phyloP scores from a whole-genome alignment of 2,888 invertebrate genomes.

The Strigamia crassipes region DNA sequence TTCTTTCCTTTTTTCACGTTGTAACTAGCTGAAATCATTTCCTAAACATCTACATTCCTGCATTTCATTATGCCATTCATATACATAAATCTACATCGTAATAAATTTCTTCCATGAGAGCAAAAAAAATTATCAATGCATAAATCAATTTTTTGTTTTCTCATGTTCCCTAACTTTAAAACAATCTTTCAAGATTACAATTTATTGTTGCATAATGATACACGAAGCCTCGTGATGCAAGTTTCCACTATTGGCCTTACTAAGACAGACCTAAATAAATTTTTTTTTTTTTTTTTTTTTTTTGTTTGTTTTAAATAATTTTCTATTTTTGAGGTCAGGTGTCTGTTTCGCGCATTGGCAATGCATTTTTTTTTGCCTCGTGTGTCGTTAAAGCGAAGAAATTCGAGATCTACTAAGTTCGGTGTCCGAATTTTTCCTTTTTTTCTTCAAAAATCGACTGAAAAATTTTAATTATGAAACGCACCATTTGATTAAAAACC shows the following conservation, averaged over 20 bases:
- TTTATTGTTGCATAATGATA: neutral
- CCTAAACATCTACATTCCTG: slow-evolving; percentile 27
- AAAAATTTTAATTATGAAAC: no score
- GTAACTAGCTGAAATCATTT: neutral
- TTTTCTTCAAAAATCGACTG: neutral
- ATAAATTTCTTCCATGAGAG: neutral
- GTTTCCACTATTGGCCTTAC: neutral
- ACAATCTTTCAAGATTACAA: neutral
- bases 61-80: slow-evolving; percentile 6
- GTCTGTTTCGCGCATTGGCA: neutral
- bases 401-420: neutral
- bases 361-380: neutral
- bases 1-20: neutral
- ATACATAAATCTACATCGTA: slow-evolving; percentile 1
- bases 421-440: neutral
- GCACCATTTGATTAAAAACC: no score
- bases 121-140: neutral
- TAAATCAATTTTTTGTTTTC: neutral
- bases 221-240: no score
- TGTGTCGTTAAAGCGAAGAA: neutral
- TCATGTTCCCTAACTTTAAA: neutral
- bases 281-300: neutral
- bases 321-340: neutral
- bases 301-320: neutral
- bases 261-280: neutral